A percentile compares a stretch with the other conserved stretches of the same genome.
phyloP scores from a whole-genome alignment of 2,888 invertebrate genomes.

The Hyles lineata region DNA sequence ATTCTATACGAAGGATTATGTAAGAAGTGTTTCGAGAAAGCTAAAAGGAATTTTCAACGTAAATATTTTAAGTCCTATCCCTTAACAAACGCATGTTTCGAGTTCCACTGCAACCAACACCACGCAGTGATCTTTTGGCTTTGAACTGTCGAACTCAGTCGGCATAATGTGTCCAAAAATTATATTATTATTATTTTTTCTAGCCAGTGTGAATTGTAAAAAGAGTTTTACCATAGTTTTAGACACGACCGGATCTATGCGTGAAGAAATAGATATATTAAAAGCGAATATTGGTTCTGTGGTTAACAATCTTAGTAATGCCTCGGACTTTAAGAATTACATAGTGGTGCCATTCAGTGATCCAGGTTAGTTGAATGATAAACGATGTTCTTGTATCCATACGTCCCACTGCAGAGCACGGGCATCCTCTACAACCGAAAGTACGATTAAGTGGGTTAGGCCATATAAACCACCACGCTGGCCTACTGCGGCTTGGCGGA shows the following conservation, averaged over 20 bases:
- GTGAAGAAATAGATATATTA: constrained; percentile 53
- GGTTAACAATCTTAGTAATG: constrained; percentile 34
- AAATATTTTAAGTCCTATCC: background rate
- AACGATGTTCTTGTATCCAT: too few species aligned
- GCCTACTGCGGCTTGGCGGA: too few species aligned
- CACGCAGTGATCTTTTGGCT: constrained; percentile 7
- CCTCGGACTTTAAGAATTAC: constrained; percentile 43
- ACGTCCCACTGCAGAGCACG: too few species aligned
- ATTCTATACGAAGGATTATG: too few species aligned
- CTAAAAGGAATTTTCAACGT: background rate
- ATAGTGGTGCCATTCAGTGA: constrained; percentile 55
- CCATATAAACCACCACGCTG: too few species aligned
- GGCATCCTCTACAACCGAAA: too few species aligned
- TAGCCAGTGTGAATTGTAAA: constrained; percentile 29
- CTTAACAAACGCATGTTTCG: background rate
- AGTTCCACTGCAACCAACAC: background rate
- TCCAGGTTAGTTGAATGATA: constrained; percentile 46
- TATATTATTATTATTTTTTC: background rate
- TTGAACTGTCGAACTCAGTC: background rate
- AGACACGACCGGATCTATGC: constrained; percentile 64
- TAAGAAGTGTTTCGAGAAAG: too few species aligned
- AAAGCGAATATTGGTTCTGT: constrained; percentile 50
- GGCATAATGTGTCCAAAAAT: constrained; percentile 27
- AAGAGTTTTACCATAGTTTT: constrained; percentile 64
- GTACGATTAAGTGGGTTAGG: too few species aligned